Evolutionary conservation across 2,113 vertebrate genomes (phyloP).

Genomic region (Cervus canadensis): DNA sequence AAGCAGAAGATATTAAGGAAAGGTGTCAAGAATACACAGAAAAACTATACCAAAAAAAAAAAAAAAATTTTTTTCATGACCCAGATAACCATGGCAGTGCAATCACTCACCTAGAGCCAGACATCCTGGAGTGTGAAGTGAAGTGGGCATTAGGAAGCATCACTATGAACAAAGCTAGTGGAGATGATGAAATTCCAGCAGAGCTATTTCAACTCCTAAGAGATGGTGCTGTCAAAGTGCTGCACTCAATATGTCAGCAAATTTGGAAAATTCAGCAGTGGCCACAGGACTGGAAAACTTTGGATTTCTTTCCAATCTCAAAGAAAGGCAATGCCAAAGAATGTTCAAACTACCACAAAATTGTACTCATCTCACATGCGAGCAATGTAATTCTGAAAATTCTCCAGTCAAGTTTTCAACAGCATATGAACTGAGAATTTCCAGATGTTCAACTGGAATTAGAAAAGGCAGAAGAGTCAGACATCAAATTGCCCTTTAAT

Average conservation of each 20-base stretch:
- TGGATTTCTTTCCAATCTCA: neutral
- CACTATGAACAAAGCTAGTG: neutral
- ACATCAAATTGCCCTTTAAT: neutral
- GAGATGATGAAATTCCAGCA: neutral
- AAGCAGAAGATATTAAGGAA: neutral
- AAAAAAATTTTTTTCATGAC: neutral
- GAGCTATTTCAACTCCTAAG: neutral
- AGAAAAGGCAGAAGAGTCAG: neutral
- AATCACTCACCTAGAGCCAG: neutral
- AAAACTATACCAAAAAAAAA: neutral
- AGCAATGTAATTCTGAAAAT: neutral
- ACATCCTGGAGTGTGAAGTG: neutral
- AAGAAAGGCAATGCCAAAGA: neutral
- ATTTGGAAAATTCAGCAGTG: neutral
- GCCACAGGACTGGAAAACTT: neutral
- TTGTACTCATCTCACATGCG: neutral
- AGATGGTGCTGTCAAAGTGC: neutral
- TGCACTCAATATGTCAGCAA: neutral
- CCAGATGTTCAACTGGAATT: neutral
- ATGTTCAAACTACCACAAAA: neutral
- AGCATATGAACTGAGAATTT: neutral
- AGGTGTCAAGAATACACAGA: neutral
- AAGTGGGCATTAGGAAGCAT: neutral
- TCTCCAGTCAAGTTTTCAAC: neutral
- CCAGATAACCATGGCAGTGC: accelerated